Percentiles rank a stretch among this genome's conserved stretches.
These are phyloP conservation scores for Rhagologus leucostigma DNA, from an alignment of 2,113 vertebrate species.

Conservation along the genomic window DNA sequence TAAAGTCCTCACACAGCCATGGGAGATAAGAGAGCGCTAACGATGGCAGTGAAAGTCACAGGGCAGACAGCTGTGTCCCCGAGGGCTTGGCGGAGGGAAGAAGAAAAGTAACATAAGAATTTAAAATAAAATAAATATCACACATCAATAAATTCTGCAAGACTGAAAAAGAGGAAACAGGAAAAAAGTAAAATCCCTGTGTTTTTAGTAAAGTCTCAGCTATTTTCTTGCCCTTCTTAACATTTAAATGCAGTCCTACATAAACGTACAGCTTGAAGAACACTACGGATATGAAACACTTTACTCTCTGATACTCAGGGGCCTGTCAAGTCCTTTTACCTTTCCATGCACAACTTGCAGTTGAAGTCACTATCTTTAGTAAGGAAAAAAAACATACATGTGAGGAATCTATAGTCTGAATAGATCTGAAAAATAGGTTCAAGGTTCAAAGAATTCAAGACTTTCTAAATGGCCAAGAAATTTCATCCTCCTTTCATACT, in stretches of 20 bases:
- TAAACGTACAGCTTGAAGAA: neutral
- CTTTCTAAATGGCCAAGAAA: neutral
- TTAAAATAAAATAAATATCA: neutral
- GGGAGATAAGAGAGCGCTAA: neutral
- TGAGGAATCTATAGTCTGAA: neutral
- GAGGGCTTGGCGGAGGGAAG: accelerated
- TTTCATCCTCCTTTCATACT: neutral
- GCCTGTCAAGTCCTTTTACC: neutral
- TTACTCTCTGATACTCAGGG: neutral
- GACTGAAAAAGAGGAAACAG: neutral
- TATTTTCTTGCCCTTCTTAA: neutral
- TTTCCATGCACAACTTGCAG: neutral
- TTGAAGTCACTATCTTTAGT: neutral
- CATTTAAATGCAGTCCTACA: neutral
- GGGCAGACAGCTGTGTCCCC: neutral
- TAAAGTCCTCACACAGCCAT: neutral
- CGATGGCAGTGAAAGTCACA: neutral
- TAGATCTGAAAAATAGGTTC: neutral
- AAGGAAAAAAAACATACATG: neutral
- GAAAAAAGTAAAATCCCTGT: neutral
- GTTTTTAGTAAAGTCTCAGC: neutral
- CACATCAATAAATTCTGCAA: neutral
- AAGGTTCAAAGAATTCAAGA: neutral
- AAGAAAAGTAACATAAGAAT: neutral
- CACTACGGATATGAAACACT: neutral